Evolutionary conservation across 1,140 invertebrate species (phyloP).

Genomic region (Drosophila ercepeae): DNA sequence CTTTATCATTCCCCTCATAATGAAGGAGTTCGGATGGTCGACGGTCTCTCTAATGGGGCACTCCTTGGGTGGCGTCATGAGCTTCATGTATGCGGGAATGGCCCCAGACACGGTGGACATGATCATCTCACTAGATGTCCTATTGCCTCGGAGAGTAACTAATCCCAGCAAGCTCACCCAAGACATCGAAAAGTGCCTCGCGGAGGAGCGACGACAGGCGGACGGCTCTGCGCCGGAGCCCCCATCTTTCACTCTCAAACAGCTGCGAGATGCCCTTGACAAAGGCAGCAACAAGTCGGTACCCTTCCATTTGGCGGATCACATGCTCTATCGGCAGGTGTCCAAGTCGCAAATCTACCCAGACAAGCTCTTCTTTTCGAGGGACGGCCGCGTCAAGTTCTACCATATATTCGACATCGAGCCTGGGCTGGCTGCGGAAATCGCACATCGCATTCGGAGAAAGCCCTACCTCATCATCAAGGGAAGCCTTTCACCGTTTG

Average conservation of each 20-base stretch:
- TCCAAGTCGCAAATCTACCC: slow-evolving; percentile 84
- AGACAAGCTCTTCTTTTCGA: slow-evolving; percentile 86
- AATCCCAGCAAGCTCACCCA: background rate
- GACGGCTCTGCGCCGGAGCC: slow-evolving; percentile 78
- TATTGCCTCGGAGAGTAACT: slow-evolving; percentile 80
- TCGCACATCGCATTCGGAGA: slow-evolving; percentile 48
- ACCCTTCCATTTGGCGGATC: slow-evolving; percentile 84
- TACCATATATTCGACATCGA: slow-evolving; percentile 26
- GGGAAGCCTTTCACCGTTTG: slow-evolving; percentile 32
- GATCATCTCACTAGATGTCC: slow-evolving; percentile 86
- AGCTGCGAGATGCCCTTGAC: slow-evolving; percentile 85
- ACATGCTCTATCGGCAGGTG: slow-evolving; percentile 85
- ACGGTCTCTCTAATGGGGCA: slow-evolving; percentile 88
- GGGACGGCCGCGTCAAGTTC: slow-evolving; percentile 85
- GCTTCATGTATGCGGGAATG: slow-evolving; percentile 85
- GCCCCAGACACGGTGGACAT: slow-evolving; percentile 86
- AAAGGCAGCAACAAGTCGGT: slow-evolving; percentile 85
- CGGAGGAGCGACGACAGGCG: slow-evolving; percentile 52
- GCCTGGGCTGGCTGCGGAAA: slow-evolving; percentile 10
- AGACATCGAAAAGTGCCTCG: slow-evolving; percentile 34
- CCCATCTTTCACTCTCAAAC: slow-evolving; percentile 85
- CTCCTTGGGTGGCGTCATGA: slow-evolving; percentile 87
- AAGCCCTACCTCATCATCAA: slow-evolving; percentile 67
- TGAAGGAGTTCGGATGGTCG: slow-evolving; percentile 87
- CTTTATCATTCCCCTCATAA: slow-evolving; percentile 85